Base-by-base conservation (phyloP, 1,140 invertebrate species). In the Zaprionus capensis region DNA sequence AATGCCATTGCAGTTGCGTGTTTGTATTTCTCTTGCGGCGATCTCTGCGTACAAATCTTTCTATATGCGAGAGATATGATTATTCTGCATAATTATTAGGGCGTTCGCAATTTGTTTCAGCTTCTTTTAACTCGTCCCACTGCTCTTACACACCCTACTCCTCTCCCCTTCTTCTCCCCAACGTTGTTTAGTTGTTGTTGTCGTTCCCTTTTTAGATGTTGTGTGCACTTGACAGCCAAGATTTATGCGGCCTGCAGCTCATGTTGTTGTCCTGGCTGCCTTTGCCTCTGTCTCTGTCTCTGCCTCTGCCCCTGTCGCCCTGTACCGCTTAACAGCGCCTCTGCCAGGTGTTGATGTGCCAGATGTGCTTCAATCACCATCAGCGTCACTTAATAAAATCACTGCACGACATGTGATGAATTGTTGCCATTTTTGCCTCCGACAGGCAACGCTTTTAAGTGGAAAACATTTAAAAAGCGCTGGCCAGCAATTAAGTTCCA, bases 311-410 rank as follows among this genome's bases (percentile, higher is more conserved):
- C 17, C 24, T 15, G 3, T 38, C 7, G 36, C 4, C 12, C 34
- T n/a, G 17, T 26, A 17, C 15, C 49, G 5, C 38, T 41, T 41
- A 15, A 15, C 22, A 17, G 26, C 62, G 22, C 34, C 44, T 36
- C 57, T 71, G 71, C 73, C 84, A 87, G 84, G 84, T 87, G 84
- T 81, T 84, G 71, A 84, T 88, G 80, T 80, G 81, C 74, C 84
- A 84, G 80, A 78, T 87, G 84, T 88, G 78, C 84, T 77, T 83
- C 84, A 87, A 88, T 87, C 81, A 84, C 81, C 83, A 87, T 87
- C 83, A 87, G 77, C 77, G 84, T 88, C 84, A 88, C 81, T 87
- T 88, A 87, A 87, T 87, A 87, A 87, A 87, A 88, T 87, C 84
- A 76, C 78, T 76, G 81, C 68, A 78, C 78, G 80, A 79, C 81